These are phyloP conservation scores for Blera fallax DNA, from an alignment of 2,888 invertebrate genomes.

Conservation along the genomic window DNA sequence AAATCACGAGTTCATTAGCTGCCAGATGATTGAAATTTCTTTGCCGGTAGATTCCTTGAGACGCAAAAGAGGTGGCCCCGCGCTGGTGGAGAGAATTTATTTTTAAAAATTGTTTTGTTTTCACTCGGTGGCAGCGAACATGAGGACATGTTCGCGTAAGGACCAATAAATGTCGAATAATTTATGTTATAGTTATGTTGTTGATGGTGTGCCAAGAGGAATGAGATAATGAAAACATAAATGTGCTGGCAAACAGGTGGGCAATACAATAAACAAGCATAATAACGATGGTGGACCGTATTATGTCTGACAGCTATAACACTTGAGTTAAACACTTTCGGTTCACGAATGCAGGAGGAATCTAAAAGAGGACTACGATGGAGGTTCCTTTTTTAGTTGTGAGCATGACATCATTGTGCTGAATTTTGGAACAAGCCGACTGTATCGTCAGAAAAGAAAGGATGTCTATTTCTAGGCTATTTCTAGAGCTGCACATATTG, in stretches of 20 bases:
- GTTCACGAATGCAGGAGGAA: neutral
- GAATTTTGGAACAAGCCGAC: no score
- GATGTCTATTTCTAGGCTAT: no score
- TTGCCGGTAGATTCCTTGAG: conserved; percentile 4
- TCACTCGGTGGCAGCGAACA: conserved; percentile 9
- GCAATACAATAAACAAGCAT: conserved; percentile 33
- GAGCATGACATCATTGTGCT: conserved; percentile 3
- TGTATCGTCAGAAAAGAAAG: no score
- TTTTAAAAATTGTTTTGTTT: conserved; percentile 8
- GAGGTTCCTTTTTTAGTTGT: neutral
- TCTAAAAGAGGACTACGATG: neutral
- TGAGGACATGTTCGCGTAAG: conserved; percentile 16
- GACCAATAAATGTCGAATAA: conserved; percentile 48
- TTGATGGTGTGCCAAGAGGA: conserved; percentile 44
- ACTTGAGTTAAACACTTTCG: conserved; percentile 9
- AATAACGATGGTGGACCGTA: conserved; percentile 9
- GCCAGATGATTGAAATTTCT: conserved; percentile 47
- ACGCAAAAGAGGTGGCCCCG: conserved; percentile 3
- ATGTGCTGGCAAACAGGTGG: conserved; percentile 37
- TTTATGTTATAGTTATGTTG: conserved; percentile 47
- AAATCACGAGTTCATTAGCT: conserved; percentile 59
- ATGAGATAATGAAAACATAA: conserved; percentile 50
- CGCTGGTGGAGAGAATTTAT: conserved; percentile 3
- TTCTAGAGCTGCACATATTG: no score
- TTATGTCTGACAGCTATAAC: conserved; percentile 23